phyloP scores from a whole-genome alignment of 2,888 invertebrate species.

The Spilosoma lubricipeda region DNA sequence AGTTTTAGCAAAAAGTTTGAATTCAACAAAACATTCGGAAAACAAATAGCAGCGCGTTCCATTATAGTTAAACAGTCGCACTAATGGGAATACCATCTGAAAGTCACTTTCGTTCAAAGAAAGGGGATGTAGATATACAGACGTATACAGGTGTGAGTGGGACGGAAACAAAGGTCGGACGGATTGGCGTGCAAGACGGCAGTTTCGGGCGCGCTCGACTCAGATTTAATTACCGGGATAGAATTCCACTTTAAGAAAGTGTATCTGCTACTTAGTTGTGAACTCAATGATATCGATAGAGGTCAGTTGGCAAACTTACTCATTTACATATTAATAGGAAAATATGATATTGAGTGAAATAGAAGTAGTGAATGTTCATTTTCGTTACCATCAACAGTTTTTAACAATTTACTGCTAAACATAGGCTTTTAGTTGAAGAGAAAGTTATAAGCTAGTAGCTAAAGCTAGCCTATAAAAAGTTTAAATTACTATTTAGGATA shows the following conservation, averaged over 20 bases:
- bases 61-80: slow-evolving; percentile 59
- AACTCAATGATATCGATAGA: slow-evolving; percentile 21
- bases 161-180: slow-evolving; percentile 49
- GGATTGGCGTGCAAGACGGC: slow-evolving; percentile 59
- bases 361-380: not conserved
- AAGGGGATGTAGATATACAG: slow-evolving; percentile 42
- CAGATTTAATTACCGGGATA: slow-evolving; percentile 59
- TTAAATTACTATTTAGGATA: no score
- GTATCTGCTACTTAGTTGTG: slow-evolving; percentile 34
- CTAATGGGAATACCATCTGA: slow-evolving; percentile 59
- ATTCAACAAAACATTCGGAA: slow-evolving; percentile 41
- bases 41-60: slow-evolving; percentile 56
- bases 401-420: no score
- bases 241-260: slow-evolving; percentile 56
- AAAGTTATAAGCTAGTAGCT: no score
- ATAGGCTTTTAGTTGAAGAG: no score
- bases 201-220: slow-evolving; percentile 45
- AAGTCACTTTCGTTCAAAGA: slow-evolving; percentile 55
- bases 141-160: slow-evolving; percentile 25
- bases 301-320: slow-evolving; percentile 26
- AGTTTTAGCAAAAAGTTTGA: slow-evolving; percentile 10
- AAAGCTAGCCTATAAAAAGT: no score
- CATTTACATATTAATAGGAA: slow-evolving; percentile 10
- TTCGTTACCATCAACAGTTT: not conserved
- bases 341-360: not conserved